Conservation (phyloP, 2,113 vertebrate species). For the Origma solitaria region DNA sequence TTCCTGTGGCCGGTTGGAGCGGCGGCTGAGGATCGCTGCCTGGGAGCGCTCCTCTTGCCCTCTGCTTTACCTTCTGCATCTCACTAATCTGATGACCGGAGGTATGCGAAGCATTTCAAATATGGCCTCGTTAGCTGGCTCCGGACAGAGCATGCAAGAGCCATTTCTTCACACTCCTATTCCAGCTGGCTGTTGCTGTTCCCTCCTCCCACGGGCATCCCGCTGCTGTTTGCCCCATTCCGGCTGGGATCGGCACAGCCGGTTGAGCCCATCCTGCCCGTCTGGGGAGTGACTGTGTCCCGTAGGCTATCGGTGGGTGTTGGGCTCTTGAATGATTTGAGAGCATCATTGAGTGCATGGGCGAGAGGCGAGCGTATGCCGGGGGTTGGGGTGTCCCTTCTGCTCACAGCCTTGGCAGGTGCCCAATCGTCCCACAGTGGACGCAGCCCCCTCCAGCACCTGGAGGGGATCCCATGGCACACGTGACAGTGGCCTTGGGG, state of each 20-base stretch:
- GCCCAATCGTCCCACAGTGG: fast-evolving
- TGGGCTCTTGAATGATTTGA: background rate
- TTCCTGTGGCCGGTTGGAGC: background rate
- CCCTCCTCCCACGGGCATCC: slow-evolving; percentile 25
- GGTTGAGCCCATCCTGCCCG: fast-evolving
- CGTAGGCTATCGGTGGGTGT: fast-evolving
- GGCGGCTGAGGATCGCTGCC: background rate
- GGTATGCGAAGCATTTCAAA: slow-evolving; percentile 64
- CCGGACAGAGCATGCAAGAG: slow-evolving; percentile 47
- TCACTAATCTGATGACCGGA: slow-evolving; percentile 62
- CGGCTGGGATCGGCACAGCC: fast-evolving
- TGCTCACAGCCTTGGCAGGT: background rate
- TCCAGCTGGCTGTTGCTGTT: background rate
- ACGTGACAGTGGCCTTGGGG: fast-evolving
- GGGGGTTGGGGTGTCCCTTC: background rate
- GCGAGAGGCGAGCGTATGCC: fast-evolving
- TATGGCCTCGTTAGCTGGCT: slow-evolving; percentile 59
- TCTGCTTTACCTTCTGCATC: slow-evolving; percentile 65
- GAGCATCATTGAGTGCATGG: fast-evolving
- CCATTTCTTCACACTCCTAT: slow-evolving; percentile 38
- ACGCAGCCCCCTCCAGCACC: background rate
- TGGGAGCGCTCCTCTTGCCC: slow-evolving; percentile 39
- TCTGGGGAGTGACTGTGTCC: background rate
- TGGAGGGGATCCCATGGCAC: background rate
- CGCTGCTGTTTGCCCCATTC: background rate